These are phyloP conservation scores for Glaucopsyche alexis DNA, from an alignment of 2,888 invertebrate species.

Conservation along the genomic window DNA sequence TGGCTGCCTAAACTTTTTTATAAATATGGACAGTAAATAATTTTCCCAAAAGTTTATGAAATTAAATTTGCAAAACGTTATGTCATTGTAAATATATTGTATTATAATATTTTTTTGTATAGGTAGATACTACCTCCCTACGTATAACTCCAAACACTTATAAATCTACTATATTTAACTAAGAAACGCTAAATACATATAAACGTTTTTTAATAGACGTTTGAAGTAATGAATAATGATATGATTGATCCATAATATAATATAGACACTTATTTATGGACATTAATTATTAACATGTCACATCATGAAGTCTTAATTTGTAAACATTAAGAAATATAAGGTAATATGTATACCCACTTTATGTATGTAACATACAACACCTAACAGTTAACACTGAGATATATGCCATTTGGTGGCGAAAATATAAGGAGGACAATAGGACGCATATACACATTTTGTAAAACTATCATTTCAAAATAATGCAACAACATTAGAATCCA, in stretches of 20 bases:
- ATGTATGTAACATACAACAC: not conserved
- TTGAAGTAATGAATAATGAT: not conserved
- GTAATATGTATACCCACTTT: not conserved
- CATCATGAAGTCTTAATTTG: not conserved
- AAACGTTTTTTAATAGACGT: not conserved
- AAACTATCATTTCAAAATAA: not conserved
- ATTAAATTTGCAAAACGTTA: too few species aligned
- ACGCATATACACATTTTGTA: slow-evolving; percentile 11
- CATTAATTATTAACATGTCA: not conserved
- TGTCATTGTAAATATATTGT: too few species aligned
- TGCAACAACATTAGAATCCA: not conserved
- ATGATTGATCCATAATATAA: not conserved
- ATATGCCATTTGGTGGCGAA: slow-evolving; percentile 1
- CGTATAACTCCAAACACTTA: not conserved
- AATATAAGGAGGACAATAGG: not conserved
- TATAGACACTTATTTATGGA: not conserved
- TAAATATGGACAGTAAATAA: too few species aligned
- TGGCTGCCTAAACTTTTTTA: too few species aligned
- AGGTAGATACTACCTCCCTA: not conserved
- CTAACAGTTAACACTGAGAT: slow-evolving; percentile 7
- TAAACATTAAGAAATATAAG: not conserved
- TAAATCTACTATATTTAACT: not conserved
- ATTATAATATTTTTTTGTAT: too few species aligned
- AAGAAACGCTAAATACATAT: not conserved
- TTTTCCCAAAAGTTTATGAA: too few species aligned